phyloP scores from a whole-genome alignment of 2,797 vertebrate genomes.

The Pantherophis alleghaniensis region DNA sequence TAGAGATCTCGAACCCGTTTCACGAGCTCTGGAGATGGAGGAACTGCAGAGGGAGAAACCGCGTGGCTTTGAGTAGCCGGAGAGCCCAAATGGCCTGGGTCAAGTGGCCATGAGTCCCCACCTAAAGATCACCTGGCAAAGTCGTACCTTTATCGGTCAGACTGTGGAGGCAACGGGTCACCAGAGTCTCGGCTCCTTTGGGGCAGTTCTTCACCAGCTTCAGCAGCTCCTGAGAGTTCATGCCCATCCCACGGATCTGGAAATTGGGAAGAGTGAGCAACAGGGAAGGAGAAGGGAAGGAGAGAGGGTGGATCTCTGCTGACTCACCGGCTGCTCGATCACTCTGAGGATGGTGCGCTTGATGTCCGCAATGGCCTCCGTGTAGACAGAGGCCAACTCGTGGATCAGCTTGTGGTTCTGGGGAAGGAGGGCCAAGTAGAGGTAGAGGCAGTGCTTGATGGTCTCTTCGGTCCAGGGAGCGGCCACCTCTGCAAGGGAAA shows the following conservation, averaged over 20 bases:
- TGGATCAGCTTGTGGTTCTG: conserved; percentile 94
- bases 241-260: conserved; percentile 95
- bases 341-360: conserved; percentile 91
- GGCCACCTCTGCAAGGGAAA: conserved; percentile 82
- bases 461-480: conserved; percentile 94
- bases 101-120: too few species aligned
- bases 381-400: conserved; percentile 91
- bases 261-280: background rate
- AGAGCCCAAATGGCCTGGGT: background rate
- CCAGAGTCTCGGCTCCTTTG: conserved; percentile 91
- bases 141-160: conserved; percentile 89
- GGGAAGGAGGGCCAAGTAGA: conserved; percentile 91
- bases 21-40: conserved; percentile 92
- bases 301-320: background rate
- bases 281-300: too few species aligned
- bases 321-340: conserved; percentile 88
- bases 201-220: conserved; percentile 94
- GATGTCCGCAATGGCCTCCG: conserved; percentile 95
- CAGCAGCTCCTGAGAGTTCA: conserved; percentile 92
- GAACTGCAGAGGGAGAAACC: conserved; percentile 71
- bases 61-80: background rate
- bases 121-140: too few species aligned
- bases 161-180: conserved; percentile 93
- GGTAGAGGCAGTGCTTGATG: conserved; percentile 91
- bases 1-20: conserved; percentile 93